phyloP scores from a whole-genome alignment of 2,797 vertebrate species.

The Trematomus bernacchii region DNA sequence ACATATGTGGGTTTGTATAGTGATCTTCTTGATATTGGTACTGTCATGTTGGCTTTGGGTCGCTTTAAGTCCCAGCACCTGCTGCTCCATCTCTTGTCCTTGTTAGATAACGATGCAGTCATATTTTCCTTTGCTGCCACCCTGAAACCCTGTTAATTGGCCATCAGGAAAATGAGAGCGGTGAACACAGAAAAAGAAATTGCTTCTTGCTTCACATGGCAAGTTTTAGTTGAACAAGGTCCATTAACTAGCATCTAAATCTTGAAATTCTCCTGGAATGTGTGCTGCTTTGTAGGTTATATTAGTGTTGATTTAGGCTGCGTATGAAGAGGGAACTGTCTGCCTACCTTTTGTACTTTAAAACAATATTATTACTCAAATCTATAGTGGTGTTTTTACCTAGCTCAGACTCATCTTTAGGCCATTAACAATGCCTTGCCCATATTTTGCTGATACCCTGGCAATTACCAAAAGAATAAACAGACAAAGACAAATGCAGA shows the following conservation, averaged over 20 bases:
- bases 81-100: conserved; percentile 25
- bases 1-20: not conserved
- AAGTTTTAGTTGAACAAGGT: conserved; percentile 1
- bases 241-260: not conserved
- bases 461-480: conserved; percentile 11
- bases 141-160: conserved; percentile 36
- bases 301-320: too few relatives aligned
- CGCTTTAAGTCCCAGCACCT: not conserved
- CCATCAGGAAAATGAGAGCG: conserved; percentile 26
- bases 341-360: too few relatives aligned
- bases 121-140: conserved; percentile 18
- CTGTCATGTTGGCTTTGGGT: not conserved
- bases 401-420: not conserved
- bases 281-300: conserved; percentile 1
- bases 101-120: conserved; percentile 18
- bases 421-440: conserved; percentile 4
- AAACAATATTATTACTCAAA: too few relatives aligned
- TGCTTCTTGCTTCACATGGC: conserved; percentile 8
- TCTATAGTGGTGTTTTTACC: not conserved
- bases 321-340: not conserved
- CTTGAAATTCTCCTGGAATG: not conserved
- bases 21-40: not conserved
- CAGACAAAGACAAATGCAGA: conserved; percentile 12
- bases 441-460: conserved; percentile 9
- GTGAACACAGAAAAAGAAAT: not conserved